These are phyloP conservation scores for Drepana arcuata DNA, from an alignment of 1,140 invertebrate genomes.

Conservation along the genomic window DNA sequence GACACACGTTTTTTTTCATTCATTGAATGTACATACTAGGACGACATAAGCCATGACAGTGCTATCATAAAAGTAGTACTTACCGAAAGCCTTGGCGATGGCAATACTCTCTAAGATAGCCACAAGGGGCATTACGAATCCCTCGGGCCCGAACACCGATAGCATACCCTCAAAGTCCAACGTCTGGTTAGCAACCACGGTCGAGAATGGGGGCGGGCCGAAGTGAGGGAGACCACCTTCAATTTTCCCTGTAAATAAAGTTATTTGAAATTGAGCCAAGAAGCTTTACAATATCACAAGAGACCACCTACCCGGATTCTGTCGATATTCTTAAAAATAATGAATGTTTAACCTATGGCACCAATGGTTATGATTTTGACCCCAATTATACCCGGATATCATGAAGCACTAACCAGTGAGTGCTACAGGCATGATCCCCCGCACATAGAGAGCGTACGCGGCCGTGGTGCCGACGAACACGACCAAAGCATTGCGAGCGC, in stretches of 20 bases:
- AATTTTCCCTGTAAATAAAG: slow-evolving; percentile 68
- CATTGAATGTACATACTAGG: too few species aligned
- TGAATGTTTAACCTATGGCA: too few species aligned
- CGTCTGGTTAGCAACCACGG: slow-evolving; percentile 63
- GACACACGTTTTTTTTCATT: too few species aligned
- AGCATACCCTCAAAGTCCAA: slow-evolving; percentile 75
- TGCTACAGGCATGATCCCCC: slow-evolving; percentile 65
- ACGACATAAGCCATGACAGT: too few species aligned
- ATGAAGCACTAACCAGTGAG: slow-evolving; percentile 72
- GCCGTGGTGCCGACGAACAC: slow-evolving; percentile 76
- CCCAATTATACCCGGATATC: too few species aligned
- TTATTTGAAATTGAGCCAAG: slow-evolving; percentile 1
- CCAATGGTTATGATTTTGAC: too few species aligned
- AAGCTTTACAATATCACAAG: neutral
- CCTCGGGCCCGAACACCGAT: slow-evolving; percentile 74
- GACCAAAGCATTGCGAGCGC: slow-evolving; percentile 78
- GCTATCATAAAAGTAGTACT: too few species aligned
- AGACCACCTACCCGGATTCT: too few species aligned
- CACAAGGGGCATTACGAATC: slow-evolving; percentile 82
- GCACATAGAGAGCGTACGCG: slow-evolving; percentile 65
- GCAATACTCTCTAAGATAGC: slow-evolving; percentile 87
- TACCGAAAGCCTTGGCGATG: slow-evolving; percentile 88
- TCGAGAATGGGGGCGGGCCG: slow-evolving; percentile 76
- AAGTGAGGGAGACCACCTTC: slow-evolving; percentile 78
- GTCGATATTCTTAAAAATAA: too few species aligned